Percentiles rank a stretch among this genome's conserved stretches.
These are phyloP conservation scores for Oligia latruncula DNA, from an alignment of 2,888 invertebrate species.

Conservation along the genomic window DNA sequence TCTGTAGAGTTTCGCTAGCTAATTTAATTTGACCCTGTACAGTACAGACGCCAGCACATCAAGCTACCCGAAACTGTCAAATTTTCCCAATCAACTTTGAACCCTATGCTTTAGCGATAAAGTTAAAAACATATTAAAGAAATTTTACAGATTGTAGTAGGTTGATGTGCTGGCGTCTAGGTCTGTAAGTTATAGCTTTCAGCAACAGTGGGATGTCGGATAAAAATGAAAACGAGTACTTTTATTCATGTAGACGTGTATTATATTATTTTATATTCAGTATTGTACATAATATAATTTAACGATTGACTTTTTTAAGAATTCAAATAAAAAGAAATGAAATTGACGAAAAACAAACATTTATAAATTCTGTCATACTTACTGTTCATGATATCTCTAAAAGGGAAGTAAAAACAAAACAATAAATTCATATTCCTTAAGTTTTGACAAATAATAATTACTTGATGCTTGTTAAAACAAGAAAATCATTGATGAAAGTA, in stretches of 20 bases:
- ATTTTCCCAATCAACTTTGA: too few relatives aligned
- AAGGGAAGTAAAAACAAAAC: conserved; percentile 25
- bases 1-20: too few relatives aligned
- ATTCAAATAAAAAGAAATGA: conserved; percentile 20
- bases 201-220: not conserved
- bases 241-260: conserved; percentile 4
- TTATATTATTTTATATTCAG: conserved; percentile 40
- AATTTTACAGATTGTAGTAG: too few relatives aligned
- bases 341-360: conserved; percentile 22
- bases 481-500: conserved; percentile 1
- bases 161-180: too few relatives aligned
- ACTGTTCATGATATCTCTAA: conserved; percentile 9
- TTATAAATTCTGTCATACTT: conserved; percentile 14
- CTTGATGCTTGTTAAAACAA: conserved; percentile 2
- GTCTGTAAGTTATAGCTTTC: not conserved
- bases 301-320: conserved; percentile 25
- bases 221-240: not conserved
- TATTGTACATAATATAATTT: conserved; percentile 37
- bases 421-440: conserved; percentile 8
- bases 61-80: too few relatives aligned
- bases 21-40: too few relatives aligned
- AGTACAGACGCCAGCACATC: too few relatives aligned
- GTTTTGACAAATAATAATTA: not conserved
- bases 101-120: too few relatives aligned
- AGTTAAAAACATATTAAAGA: too few relatives aligned